A percentile compares a stretch with the other conserved stretches of the same genome.
Evolutionary conservation across 2,113 vertebrate species (phyloP).

Genomic region (Origma solitaria): DNA sequence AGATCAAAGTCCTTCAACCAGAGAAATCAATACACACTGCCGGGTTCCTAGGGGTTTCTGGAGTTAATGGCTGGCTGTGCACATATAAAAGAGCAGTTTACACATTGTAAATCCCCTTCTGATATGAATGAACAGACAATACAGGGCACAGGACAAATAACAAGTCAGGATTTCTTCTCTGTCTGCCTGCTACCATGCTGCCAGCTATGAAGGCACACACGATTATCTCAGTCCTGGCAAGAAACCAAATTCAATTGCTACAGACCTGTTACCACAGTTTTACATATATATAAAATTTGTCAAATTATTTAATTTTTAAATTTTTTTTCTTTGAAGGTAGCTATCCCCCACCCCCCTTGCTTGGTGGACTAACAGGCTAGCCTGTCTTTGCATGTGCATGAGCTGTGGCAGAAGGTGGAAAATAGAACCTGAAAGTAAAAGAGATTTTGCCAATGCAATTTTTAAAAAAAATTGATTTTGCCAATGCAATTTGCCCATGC

Average conservation of each 20-base stretch:
- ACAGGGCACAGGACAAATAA: background rate
- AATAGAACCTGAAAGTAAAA: background rate
- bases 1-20: slow-evolving; percentile 36
- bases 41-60: background rate
- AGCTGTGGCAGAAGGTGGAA: background rate
- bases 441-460: background rate
- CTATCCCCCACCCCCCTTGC: background rate
- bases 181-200: background rate
- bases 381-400: background rate
- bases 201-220: background rate
- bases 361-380: background rate
- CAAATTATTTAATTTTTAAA: too few species aligned
- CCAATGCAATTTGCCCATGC: background rate
- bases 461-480: too few species aligned
- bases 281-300: too few species aligned
- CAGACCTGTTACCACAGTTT: background rate
- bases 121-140: background rate
- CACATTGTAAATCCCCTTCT: background rate
- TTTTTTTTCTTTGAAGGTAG: background rate
- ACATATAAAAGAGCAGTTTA: background rate
- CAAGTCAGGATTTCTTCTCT: background rate
- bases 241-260: background rate
- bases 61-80: background rate
- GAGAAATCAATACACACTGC: background rate
- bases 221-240: background rate